Conservation (phyloP, 2,888 invertebrate species). For the Pollenia amentaria region DNA sequence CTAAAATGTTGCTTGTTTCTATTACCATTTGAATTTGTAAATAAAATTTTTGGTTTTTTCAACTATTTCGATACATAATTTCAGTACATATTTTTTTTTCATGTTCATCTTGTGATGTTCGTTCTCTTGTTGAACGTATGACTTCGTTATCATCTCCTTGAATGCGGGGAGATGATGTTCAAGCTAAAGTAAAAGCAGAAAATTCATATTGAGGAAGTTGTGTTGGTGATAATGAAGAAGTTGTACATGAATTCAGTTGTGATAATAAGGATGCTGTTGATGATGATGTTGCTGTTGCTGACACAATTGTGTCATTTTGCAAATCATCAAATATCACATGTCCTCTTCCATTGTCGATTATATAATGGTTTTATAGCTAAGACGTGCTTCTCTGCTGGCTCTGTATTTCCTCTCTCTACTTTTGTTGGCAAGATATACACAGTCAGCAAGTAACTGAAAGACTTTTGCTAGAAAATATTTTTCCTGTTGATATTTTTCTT, state of each 20-base stretch:
- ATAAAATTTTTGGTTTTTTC: slow-evolving; percentile 4
- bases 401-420: neutral
- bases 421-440: too few species aligned
- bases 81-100: neutral
- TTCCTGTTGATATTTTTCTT: neutral
- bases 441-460: too few species aligned
- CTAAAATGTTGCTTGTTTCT: slow-evolving; percentile 17
- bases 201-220: slow-evolving; percentile 13
- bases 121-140: slow-evolving; percentile 15
- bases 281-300: slow-evolving; percentile 41
- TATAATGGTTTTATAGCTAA: slow-evolving; percentile 63
- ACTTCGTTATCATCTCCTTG: neutral
- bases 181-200: neutral
- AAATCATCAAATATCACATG: slow-evolving; percentile 71
- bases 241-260: neutral
- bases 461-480: neutral
- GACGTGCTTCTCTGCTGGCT: slow-evolving; percentile 53
- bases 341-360: slow-evolving; percentile 63
- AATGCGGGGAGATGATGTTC: neutral
- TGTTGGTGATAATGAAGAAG: slow-evolving; percentile 10
- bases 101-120: neutral
- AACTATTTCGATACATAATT: neutral
- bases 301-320: slow-evolving; percentile 68
- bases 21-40: slow-evolving; percentile 29
- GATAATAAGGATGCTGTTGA: neutral